These are phyloP conservation scores for Eristalis pertinax DNA, from an alignment of 2,888 invertebrate genomes.

Conservation along the genomic window DNA sequence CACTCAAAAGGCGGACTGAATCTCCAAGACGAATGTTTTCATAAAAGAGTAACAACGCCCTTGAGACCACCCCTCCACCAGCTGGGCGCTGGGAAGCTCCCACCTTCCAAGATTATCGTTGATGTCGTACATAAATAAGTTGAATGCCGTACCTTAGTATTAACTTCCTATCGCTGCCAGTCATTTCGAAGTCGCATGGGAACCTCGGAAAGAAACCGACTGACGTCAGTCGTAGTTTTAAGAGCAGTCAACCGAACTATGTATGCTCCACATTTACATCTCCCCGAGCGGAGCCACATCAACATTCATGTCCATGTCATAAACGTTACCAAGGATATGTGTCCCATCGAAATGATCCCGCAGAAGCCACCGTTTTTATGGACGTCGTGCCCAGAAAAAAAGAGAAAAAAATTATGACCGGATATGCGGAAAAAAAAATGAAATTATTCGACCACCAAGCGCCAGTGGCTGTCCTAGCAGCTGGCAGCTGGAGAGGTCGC, in stretches of 20 bases:
- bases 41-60: not conserved
- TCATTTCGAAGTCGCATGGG: no score
- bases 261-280: no score
- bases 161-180: not conserved
- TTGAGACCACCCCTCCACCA: not conserved
- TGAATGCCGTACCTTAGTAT: not conserved
- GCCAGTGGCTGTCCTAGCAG: not conserved
- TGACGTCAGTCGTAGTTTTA: no score
- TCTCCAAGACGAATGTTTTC: not conserved
- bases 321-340: not conserved
- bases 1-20: not conserved
- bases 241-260: no score
- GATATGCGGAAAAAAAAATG: not conserved
- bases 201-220: no score
- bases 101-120: not conserved
- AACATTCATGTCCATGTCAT: not conserved
- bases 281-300: not conserved
- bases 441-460: conserved; percentile 11
- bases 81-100: no score
- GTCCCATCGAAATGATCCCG: not conserved
- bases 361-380: not conserved
- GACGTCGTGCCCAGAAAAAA: not conserved
- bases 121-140: not conserved
- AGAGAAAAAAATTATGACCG: not conserved
- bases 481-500: conserved; percentile 6